Conservation (phyloP, 2,797 vertebrate genomes). For the Hoplostethus atlanticus region DNA sequence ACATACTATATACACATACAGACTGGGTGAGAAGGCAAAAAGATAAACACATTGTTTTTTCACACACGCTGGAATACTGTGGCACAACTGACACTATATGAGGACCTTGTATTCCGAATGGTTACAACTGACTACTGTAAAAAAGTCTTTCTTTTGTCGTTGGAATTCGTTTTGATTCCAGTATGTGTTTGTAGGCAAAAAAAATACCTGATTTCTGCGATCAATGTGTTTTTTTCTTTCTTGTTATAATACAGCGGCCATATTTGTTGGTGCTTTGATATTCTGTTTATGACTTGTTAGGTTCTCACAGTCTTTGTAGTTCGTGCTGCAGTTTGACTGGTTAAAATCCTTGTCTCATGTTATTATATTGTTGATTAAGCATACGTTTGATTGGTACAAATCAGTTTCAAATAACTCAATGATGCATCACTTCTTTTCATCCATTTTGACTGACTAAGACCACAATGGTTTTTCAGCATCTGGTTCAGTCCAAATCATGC, state of each 20-base stretch:
- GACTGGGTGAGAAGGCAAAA: conserved; percentile 68
- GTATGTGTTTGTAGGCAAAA: conserved; percentile 37
- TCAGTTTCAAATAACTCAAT: conserved; percentile 59
- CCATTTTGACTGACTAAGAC: conserved; percentile 55
- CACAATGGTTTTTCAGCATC: conserved; percentile 58
- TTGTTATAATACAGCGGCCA: conserved; percentile 52
- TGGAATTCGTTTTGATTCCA: conserved; percentile 46
- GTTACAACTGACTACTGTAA: conserved; percentile 60
- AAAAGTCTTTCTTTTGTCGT: conserved; percentile 53
- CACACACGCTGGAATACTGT: conserved; percentile 53
- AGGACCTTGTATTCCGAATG: conserved; percentile 65
- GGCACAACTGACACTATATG: conserved; percentile 61
- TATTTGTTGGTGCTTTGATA: conserved; percentile 42
- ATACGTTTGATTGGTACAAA: conserved; percentile 61
- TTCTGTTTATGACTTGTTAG: conserved; percentile 40
- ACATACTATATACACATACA: conserved; percentile 75
- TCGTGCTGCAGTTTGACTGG: conserved; percentile 43
- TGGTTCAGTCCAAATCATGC: conserved; percentile 50
- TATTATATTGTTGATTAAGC: conserved; percentile 52
- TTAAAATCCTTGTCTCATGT: conserved; percentile 57
- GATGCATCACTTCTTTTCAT: conserved; percentile 48
- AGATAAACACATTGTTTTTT: conserved; percentile 56
- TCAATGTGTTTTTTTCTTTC: conserved; percentile 53
- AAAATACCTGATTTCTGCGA: conserved; percentile 59
- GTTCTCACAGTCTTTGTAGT: conserved; percentile 25